A percentile compares a stretch with the other conserved stretches of the same genome.
Evolutionary conservation across 2,113 vertebrate genomes (phyloP).

Genomic region (Clarias magur): DNA sequence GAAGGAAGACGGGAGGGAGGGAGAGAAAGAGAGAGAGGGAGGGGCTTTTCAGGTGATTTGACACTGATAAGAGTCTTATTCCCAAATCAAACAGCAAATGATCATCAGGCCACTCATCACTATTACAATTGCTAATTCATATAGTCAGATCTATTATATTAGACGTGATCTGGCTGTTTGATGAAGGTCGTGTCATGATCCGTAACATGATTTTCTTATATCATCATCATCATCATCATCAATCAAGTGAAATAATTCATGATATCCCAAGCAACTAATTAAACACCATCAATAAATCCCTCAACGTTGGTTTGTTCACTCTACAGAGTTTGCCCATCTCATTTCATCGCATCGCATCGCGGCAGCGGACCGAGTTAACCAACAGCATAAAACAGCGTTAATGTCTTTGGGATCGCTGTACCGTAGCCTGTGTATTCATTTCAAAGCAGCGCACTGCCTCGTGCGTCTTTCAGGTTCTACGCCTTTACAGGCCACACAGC

Average conservation of each 20-base stretch:
- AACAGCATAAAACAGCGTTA: slow-evolving; percentile 20
- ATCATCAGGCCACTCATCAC: neutral
- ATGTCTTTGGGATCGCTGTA: slow-evolving; percentile 29
- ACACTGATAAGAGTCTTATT: neutral
- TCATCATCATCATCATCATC: too few relatives aligned
- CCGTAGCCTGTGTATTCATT: slow-evolving; percentile 38
- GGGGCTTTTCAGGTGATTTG: neutral
- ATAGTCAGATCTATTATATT: neutral
- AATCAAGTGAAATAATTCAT: neutral
- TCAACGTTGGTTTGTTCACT: too few relatives aligned
- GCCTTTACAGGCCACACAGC: slow-evolving; percentile 44
- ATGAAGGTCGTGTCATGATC: neutral
- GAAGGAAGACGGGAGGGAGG: neutral
- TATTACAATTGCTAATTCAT: neutral
- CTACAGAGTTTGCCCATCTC: neutral
- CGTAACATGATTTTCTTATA: neutral
- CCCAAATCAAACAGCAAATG: neutral
- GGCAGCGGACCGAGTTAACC: slow-evolving; percentile 22
- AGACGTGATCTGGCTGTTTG: neutral
- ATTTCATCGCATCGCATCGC: neutral
- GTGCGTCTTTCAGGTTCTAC: slow-evolving; percentile 51
- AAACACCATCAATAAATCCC: neutral
- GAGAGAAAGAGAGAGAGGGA: neutral
- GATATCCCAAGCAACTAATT: neutral
- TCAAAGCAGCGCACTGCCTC: slow-evolving; percentile 34